Evolutionary conservation across 2,888 invertebrate species (phyloP).

Genomic region (Cryptocephalus primarius): DNA sequence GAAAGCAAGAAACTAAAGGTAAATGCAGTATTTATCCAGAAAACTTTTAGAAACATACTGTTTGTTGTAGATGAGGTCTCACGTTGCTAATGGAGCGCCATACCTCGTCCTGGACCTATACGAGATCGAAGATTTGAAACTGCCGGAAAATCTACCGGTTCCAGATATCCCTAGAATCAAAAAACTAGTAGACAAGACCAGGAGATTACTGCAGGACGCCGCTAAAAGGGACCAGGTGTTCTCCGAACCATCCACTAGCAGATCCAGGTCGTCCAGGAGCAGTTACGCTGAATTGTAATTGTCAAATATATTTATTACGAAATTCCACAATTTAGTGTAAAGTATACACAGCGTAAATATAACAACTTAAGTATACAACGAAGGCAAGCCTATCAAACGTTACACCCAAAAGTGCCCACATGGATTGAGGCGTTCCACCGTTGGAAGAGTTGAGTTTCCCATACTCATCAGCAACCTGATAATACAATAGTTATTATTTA

Average conservation of each 20-base stretch:
- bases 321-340: neutral
- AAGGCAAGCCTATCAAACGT: slow-evolving; percentile 30
- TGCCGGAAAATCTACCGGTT: slow-evolving; percentile 30
- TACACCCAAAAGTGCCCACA: slow-evolving; percentile 28
- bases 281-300: slow-evolving; percentile 5
- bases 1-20: slow-evolving; percentile 32
- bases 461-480: too few relatives aligned
- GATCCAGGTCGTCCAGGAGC: slow-evolving; percentile 21
- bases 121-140: slow-evolving; percentile 38
- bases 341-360: slow-evolving; percentile 13
- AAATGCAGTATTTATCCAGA: slow-evolving; percentile 3
- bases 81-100: slow-evolving; percentile 46
- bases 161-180: slow-evolving; percentile 24
- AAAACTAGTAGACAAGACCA: slow-evolving; percentile 22
- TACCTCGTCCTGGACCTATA: slow-evolving; percentile 44
- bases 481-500: slow-evolving; percentile 1
- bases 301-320: neutral
- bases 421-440: slow-evolving; percentile 19
- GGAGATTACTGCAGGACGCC: slow-evolving; percentile 24
- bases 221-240: slow-evolving; percentile 25
- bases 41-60: too few relatives aligned
- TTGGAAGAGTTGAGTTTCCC: slow-evolving; percentile 7
- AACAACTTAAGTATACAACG: slow-evolving; percentile 20
- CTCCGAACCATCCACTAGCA: slow-evolving; percentile 26
- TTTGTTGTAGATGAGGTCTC: slow-evolving; percentile 38